These are phyloP conservation scores for Rhea americana DNA, from an alignment of 2,113 vertebrate species.

Conservation along the genomic window DNA sequence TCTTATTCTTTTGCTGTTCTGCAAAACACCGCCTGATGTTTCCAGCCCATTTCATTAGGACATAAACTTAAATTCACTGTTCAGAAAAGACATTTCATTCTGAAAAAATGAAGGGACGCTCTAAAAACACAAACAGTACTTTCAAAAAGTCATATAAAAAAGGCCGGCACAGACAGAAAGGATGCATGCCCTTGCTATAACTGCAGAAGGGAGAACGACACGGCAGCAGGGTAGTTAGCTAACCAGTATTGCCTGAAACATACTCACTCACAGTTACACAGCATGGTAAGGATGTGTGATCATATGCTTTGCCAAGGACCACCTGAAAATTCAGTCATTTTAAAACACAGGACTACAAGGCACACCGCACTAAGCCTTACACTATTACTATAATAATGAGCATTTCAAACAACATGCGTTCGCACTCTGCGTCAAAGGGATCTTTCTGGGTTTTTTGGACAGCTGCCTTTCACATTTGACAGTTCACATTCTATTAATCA, in stretches of 20 bases:
- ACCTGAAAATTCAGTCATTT: not conserved
- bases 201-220: not conserved
- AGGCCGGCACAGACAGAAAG: not conserved
- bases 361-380: not conserved
- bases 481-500: slow-evolving; percentile 37
- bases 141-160: not conserved
- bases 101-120: not conserved
- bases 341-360: not conserved
- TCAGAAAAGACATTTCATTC: not conserved
- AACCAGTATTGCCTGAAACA: accelerated
- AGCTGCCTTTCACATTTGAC: slow-evolving; percentile 15
- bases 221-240: not conserved
- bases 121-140: not conserved
- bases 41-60: not conserved
- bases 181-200: accelerated
- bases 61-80: not conserved
- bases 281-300: not conserved
- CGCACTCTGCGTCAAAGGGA: not conserved
- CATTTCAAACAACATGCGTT: not conserved
- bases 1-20: not conserved
- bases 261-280: accelerated
- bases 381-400: not conserved
- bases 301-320: not conserved
- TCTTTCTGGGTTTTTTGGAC: not conserved
- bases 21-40: not conserved